Base-by-base conservation (phyloP, 2,797 vertebrate genomes). In the Clarias pachynema region DNA sequence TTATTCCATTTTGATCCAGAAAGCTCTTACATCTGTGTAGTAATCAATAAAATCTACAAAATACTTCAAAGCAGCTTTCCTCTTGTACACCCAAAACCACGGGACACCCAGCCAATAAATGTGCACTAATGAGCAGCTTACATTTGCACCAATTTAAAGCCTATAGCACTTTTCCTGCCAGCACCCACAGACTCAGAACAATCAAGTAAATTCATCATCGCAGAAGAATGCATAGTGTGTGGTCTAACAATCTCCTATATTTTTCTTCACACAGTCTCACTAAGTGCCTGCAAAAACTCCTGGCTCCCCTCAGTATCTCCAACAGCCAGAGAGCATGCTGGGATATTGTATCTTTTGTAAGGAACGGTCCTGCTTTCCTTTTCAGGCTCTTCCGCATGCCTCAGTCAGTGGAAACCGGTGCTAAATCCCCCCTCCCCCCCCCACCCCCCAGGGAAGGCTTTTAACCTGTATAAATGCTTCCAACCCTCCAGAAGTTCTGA, bases 381-480 rank as follows among this genome's bases (percentile, higher is more conserved):
- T 91, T 84, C 74, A 86, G 79, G 73, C 34, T 87, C 69, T 80
- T 87, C 59, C 75, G 79, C 82, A 84, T 82, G 63, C 40, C 63
- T 83, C 44, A 83, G 86, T 84, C 78, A 57, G 86, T 91, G 82
- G 88, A 90, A 91, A 88, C 78, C 86, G 24, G 73, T 83, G 79
- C 72, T 57, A 63, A 84, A 88, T 88, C 88, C 88, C 88, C 86
- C 90, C 90, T 79, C 37, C 65, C 88, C 88, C 88, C 88, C 86
- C 90, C 90, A 81, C 37, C 65, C 34, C 34, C 34, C 34, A 80
- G 91, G 88, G 80, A 92, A 89, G 90, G 87, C 91, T 92, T 91
- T 94, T 93, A 93, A 94, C 93, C 91, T 87, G 89, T 86, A 85
- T 86, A 88, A 89, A 78, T 68, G 87, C 83, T 85, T 88, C 75